Evolutionary conservation across 1,140 invertebrate species (phyloP), one percentile per base, ranked within the genome.

Genomic region (Drosophila sechellia): DNA sequence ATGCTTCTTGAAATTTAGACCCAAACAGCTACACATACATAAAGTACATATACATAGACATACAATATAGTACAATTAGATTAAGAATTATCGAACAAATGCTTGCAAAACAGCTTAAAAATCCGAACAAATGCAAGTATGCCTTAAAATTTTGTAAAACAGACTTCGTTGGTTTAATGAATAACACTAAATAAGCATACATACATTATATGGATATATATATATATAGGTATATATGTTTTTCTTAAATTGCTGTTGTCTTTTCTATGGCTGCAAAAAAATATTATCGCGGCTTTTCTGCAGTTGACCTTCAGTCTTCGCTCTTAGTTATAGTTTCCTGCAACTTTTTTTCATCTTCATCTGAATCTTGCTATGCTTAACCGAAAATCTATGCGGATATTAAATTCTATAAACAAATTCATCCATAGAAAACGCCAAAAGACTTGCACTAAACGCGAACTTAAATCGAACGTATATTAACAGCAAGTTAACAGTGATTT

Each of bases 221-320:
- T 77, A 63, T 70, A 53, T 74, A 63, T 50, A 50, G 25, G 27
- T 46, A 63, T 63, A 64, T 61, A 48, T 74, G 50, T 74, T 59
- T 78, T 40, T 55, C 57, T 76, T 72, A 79, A 43, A 76, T 68
- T 48, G 64, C 75, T 84, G 77, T 83, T 87, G 83, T 87, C 83
- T 87, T 89, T 86, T 89, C 59, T 72, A 79, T 89, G 84, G 76
- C 83, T 86, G 65, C 76, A 46, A 72, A 55, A 59, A 61, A 73
- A 76, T 69, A 70, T 56, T 77, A 48, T 31, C 39, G 61, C 64
- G 56, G 65, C 56, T 63, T 74, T 63, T 78, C 37, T 89, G 79
- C 71, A 79, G 72, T 89, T 76, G 79, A 87, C 83, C 84, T 89
- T 87, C 83, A 87, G 83, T 87, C 83, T 87, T 87, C 83, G 68